phyloP scores from a whole-genome alignment of 2,797 vertebrate genomes.

The Tympanoctomys barrerae region DNA sequence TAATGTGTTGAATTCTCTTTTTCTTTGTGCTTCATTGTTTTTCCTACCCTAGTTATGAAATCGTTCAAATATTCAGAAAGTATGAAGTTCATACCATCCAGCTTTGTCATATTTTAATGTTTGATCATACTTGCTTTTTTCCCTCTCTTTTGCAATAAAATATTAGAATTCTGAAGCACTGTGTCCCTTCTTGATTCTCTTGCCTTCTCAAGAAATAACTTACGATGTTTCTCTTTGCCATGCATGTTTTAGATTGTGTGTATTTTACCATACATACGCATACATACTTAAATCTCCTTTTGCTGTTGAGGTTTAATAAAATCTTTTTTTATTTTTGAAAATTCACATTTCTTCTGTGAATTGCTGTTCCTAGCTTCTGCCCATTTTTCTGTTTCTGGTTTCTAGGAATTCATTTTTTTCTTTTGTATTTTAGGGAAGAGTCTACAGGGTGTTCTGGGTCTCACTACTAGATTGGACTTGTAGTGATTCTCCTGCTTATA shows the following conservation, averaged over 20 bases:
- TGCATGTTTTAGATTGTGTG: neutral
- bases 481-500: no score
- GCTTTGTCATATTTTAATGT: neutral
- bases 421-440: no score
- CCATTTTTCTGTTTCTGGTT: constrained; percentile 5
- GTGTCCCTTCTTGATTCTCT: neutral
- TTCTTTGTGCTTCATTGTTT: neutral
- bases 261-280: neutral
- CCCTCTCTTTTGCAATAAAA: neutral
- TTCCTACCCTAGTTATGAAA: neutral
- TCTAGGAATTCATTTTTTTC: neutral
- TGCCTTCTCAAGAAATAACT: neutral
- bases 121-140: constrained; percentile 19
- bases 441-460: no score
- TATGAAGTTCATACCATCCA: neutral
- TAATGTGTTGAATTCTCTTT: neutral
- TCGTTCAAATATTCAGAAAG: neutral
- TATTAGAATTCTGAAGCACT: neutral
- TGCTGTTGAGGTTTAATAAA: neutral
- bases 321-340: neutral
- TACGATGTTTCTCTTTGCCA: neutral
- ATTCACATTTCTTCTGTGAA: constrained; percentile 3
- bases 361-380: neutral
- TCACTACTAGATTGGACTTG: no score
- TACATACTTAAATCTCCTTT: neutral